phyloP scores from a whole-genome alignment of 1,140 invertebrate genomes.

The Stegodyphus mimosarum region DNA sequence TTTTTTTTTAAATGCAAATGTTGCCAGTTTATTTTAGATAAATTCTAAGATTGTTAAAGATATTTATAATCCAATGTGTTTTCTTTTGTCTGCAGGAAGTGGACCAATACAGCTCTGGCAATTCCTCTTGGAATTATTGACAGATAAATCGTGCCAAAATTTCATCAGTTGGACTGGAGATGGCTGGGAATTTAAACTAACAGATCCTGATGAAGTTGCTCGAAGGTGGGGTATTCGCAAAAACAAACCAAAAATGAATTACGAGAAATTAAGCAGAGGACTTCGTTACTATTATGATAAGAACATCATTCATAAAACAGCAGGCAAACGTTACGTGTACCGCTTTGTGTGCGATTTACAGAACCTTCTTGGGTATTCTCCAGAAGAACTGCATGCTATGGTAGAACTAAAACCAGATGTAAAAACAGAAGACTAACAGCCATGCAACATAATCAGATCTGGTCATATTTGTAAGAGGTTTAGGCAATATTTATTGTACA shows the following conservation, averaged over 20 bases:
- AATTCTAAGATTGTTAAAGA: too few relatives aligned
- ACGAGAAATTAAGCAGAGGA: constrained; percentile 95
- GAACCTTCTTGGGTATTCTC: constrained; percentile 88
- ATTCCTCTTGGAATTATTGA: constrained; percentile 93
- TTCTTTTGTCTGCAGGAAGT: constrained; percentile 73
- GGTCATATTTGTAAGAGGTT: background rate
- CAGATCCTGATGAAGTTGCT: constrained; percentile 97
- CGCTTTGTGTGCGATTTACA: constrained; percentile 97
- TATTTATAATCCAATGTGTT: too few relatives aligned
- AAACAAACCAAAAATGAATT: constrained; percentile 99
- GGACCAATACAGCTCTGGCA: constrained; percentile 97
- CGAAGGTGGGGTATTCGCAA: constrained; percentile 96
- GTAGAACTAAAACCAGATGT: constrained; percentile 94
- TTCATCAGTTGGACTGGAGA: constrained; percentile 99
- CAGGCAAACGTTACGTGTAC: constrained; percentile 97
- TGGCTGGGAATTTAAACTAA: constrained; percentile 98
- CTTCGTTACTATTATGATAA: constrained; percentile 98
- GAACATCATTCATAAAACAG: constrained; percentile 98
- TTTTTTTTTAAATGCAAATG: too few relatives aligned
- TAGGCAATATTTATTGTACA: background rate
- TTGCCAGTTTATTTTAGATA: too few relatives aligned
- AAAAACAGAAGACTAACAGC: constrained; percentile 78
- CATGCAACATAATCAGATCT: background rate
- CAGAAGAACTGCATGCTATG: constrained; percentile 91
- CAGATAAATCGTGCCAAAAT: constrained; percentile 94